These are phyloP conservation scores for Drosophila anomalata DNA, from an alignment of 2,888 invertebrate species.

Conservation along the genomic window DNA sequence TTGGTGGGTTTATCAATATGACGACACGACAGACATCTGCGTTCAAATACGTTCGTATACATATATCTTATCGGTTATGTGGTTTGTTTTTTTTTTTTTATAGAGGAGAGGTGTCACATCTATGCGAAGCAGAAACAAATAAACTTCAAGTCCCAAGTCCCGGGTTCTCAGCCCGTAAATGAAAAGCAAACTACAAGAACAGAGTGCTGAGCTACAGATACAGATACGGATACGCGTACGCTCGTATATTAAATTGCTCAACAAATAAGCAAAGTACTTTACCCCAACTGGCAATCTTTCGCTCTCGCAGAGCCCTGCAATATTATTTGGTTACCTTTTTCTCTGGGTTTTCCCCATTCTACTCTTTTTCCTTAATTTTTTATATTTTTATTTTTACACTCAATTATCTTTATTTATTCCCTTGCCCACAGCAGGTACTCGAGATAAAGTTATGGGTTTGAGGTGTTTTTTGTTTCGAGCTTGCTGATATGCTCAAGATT, in stretches of 20 bases:
- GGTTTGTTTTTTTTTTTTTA: background rate
- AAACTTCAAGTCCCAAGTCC: conserved; percentile 17
- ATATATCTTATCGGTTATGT: conserved; percentile 51
- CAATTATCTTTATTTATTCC: conserved; percentile 54
- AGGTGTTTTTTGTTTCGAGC: conserved; percentile 17
- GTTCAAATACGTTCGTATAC: conserved; percentile 4
- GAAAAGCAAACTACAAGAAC: conserved; percentile 62
- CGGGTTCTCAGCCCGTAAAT: conserved; percentile 45
- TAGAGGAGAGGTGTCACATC: conserved; percentile 42
- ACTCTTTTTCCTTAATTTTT: conserved; percentile 32
- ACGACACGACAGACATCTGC: conserved; percentile 36
- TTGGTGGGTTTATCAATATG: conserved; percentile 38
- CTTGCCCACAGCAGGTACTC: conserved; percentile 44
- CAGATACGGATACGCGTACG: conserved; percentile 18
- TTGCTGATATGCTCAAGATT: conserved; percentile 42
- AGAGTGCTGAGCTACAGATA: conserved; percentile 17
- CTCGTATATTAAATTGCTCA: conserved; percentile 64
- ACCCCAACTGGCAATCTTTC: background rate
- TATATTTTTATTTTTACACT: conserved; percentile 37
- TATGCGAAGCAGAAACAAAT: conserved; percentile 36
- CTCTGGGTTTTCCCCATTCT: conserved; percentile 17
- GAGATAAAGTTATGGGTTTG: conserved; percentile 48
- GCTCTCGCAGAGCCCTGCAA: conserved; percentile 10
- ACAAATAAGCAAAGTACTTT: conserved; percentile 53
- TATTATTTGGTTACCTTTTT: conserved; percentile 45